These are phyloP conservation scores for Perizoma affinitatum DNA, from an alignment of 2,888 invertebrate species.

Conservation along the genomic window DNA sequence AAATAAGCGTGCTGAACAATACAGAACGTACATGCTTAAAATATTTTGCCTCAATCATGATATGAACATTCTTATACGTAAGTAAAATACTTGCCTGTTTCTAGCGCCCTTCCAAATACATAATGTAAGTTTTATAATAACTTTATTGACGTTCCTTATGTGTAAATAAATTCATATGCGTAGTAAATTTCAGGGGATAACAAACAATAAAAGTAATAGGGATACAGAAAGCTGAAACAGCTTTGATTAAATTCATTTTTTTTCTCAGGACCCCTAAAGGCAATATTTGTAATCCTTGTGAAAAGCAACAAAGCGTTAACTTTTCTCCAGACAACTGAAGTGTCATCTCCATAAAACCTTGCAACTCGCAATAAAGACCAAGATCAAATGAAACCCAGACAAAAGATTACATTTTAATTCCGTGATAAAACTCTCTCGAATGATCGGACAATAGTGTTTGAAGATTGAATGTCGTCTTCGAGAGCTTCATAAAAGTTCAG, in stretches of 20 bases:
- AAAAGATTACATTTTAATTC: constrained; percentile 68
- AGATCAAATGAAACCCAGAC: constrained; percentile 57
- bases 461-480: constrained; percentile 19
- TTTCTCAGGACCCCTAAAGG: neutral
- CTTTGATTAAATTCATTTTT: neutral
- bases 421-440: constrained; percentile 55
- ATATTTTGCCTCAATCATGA: too few species aligned
- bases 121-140: too few species aligned
- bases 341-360: constrained; percentile 51
- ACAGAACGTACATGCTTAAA: too few species aligned
- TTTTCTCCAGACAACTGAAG: constrained; percentile 21
- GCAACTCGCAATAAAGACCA: constrained; percentile 54
- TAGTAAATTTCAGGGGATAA: too few species aligned
- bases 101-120: too few species aligned
- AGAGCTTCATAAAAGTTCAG: constrained; percentile 20
- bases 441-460: constrained; percentile 35
- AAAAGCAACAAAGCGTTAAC: constrained; percentile 16
- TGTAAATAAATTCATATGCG: too few species aligned
- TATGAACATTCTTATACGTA: too few species aligned
- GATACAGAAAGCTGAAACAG: too few species aligned
- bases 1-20: too few species aligned
- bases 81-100: too few species aligned
- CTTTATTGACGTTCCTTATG: too few species aligned
- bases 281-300: constrained; percentile 3
- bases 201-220: too few species aligned